phyloP scores from a whole-genome alignment of 35 echinoderm and acorn worm species.

The Lytechinus variegatus region DNA sequence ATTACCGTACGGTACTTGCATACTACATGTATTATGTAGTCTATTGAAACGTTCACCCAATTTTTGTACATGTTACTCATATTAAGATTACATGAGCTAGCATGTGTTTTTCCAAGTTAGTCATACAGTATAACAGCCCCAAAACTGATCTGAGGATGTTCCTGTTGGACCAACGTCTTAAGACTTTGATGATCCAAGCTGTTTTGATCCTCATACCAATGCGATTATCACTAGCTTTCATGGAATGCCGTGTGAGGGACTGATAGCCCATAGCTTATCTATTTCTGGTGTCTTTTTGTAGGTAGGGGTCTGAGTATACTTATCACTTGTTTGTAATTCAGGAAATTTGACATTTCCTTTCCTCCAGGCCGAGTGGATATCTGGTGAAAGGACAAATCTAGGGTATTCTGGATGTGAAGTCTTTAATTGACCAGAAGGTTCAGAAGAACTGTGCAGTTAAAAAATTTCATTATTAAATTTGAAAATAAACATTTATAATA shows the following conservation, averaged over 20 bases:
- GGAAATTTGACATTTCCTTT: slow-evolving; percentile 51
- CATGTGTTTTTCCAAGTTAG: slow-evolving; percentile 14
- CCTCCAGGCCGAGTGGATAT: neutral
- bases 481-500: too few relatives aligned
- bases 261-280: neutral
- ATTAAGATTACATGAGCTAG: neutral
- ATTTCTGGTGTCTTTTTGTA: neutral
- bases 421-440: neutral
- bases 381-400: neutral
- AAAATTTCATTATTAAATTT: too few relatives aligned
- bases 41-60: neutral
- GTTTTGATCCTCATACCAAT: neutral
- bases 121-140: neutral
- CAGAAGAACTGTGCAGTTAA: too few relatives aligned
- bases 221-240: neutral
- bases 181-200: neutral
- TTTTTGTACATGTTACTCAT: neutral
- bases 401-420: neutral
- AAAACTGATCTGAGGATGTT: neutral
- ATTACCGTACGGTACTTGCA: too few relatives aligned
- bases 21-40: neutral
- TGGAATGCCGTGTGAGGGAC: neutral
- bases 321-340: slow-evolving; percentile 53
- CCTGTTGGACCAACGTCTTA: neutral
- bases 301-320: neutral